Percentiles rank a stretch among this genome's conserved stretches.
Conservation (phyloP, 2,113 vertebrate genomes). For the Anhinga rufa region DNA sequence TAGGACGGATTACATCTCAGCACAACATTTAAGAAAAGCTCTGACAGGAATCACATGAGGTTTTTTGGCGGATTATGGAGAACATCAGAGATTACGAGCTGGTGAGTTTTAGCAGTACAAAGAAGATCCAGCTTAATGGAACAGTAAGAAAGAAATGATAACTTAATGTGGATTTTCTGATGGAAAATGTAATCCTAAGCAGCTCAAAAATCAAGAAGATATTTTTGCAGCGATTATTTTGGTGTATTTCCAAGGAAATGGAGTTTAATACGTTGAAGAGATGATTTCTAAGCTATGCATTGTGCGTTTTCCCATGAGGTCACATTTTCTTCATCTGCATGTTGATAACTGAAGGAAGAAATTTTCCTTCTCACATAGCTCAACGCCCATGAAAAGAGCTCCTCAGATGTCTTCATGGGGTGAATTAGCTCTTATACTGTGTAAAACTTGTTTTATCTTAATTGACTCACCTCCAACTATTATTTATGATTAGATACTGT, state of each 20-base stretch:
- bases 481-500: neutral
- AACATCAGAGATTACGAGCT: neutral
- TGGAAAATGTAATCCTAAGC: constrained; percentile 32
- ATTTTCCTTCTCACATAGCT: neutral
- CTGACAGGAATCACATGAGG: neutral
- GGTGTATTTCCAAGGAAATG: neutral
- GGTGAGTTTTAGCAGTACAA: constrained; percentile 6
- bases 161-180: constrained; percentile 21
- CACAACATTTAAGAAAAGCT: neutral
- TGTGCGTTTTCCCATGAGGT: neutral
- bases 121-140: constrained; percentile 27
- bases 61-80: neutral
- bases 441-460: neutral
- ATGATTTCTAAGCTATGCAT: neutral
- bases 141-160: neutral
- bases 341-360: neutral
- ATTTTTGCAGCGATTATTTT: neutral
- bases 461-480: neutral
- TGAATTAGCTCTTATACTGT: neutral
- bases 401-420: neutral
- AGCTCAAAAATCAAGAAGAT: neutral
- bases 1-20: neutral
- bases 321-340: neutral
- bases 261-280: neutral
- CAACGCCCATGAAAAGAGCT: neutral